Conservation (phyloP, 1,140 invertebrate species). For the Eufriesea mexicana region DNA sequence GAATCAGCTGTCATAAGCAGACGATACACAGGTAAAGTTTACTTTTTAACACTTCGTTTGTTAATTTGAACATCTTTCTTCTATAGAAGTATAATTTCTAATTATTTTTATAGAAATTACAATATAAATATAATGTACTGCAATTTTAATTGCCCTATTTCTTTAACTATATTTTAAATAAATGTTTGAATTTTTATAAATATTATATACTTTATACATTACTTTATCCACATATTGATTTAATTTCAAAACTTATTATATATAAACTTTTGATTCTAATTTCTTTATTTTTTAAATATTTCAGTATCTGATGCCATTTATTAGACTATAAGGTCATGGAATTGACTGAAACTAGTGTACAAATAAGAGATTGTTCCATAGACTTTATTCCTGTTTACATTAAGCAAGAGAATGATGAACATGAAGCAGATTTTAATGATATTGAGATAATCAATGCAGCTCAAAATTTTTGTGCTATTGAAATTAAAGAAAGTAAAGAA, state of each 20-base stretch:
- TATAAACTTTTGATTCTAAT: neutral
- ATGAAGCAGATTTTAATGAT: slow-evolving; percentile 57
- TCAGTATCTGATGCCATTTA: slow-evolving; percentile 30
- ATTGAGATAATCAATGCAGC: slow-evolving; percentile 62
- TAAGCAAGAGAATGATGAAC: slow-evolving; percentile 54
- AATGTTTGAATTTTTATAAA: neutral
- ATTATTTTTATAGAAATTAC: neutral
- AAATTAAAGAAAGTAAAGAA: slow-evolving; percentile 60
- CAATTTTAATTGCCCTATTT: neutral
- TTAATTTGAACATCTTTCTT: neutral
- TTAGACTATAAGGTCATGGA: slow-evolving; percentile 63
- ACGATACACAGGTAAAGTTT: slow-evolving; percentile 62
- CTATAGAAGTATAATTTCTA: neutral
- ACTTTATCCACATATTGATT: neutral
- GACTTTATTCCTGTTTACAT: slow-evolving; percentile 55
- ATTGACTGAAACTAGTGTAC: slow-evolving; percentile 63
- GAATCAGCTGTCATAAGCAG: slow-evolving; percentile 68
- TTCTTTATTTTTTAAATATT: slow-evolving; percentile 27
- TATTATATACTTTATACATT: neutral
- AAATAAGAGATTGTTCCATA: slow-evolving; percentile 56
- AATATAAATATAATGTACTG: neutral
- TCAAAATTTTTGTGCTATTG: slow-evolving; percentile 64
- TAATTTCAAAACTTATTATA: neutral
- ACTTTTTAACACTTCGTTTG: neutral
- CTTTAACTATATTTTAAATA: neutral